Conservation (phyloP, 2,113 vertebrate genomes). For the Prietella phreatophila region DNA sequence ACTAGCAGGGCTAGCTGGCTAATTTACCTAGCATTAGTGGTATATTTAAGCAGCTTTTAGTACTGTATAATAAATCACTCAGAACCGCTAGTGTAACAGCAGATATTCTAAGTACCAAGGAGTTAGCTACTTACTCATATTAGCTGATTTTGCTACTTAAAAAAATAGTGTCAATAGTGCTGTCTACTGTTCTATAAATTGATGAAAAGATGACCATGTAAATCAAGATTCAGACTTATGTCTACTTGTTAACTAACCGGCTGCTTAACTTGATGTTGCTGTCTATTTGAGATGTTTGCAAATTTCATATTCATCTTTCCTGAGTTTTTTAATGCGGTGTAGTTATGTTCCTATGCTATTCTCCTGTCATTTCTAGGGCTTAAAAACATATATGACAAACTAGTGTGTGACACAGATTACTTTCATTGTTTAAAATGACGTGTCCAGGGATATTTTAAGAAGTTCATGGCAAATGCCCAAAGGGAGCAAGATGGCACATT, state of each 20-base stretch:
- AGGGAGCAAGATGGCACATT: not conserved
- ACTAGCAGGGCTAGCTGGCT: not conserved
- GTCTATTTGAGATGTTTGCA: not conserved
- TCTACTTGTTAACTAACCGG: not conserved
- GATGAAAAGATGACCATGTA: not conserved
- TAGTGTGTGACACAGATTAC: not conserved
- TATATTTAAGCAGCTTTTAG: not conserved
- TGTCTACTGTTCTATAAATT: not conserved
- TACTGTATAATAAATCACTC: not conserved
- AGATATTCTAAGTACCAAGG: not conserved
- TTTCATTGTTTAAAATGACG: not conserved
- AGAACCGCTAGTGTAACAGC: not conserved
- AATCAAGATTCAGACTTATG: not conserved
- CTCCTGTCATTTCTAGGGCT: not conserved
- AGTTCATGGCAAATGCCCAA: not conserved
- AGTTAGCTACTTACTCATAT: not conserved
- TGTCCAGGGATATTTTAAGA: not conserved
- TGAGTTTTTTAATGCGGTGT: not conserved
- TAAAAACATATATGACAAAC: not conserved
- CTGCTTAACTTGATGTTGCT: not conserved
- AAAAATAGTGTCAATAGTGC: not conserved
- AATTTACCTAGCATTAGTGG: not conserved
- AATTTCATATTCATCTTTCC: not conserved
- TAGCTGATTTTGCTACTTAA: not conserved
- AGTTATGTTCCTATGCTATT: not conserved